A percentile compares a stretch with the other conserved stretches of the same genome.
These are phyloP conservation scores for Hofmannophila pseudospretella DNA, from an alignment of 2,888 invertebrate species.

Conservation along the genomic window DNA sequence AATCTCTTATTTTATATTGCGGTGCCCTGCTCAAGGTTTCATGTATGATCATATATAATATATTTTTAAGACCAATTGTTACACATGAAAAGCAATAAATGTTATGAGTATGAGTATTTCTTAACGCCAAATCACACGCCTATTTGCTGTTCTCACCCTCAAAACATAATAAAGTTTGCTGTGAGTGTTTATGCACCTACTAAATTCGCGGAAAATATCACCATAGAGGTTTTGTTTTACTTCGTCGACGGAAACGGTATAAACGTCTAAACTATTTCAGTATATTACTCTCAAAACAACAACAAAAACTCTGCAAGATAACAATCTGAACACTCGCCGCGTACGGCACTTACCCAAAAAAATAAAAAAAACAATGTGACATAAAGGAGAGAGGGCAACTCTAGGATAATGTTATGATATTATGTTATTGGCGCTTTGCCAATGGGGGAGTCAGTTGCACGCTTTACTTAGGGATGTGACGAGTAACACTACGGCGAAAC, in stretches of 20 bases:
- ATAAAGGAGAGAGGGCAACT: slow-evolving; percentile 28
- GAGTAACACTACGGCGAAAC: too few species aligned
- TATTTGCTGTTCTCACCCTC: too few species aligned
- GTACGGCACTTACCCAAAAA: slow-evolving; percentile 19
- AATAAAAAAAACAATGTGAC: slow-evolving; percentile 25
- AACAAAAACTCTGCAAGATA: slow-evolving; percentile 13
- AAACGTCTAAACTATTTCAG: slow-evolving; percentile 5
- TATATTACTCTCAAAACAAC: slow-evolving; percentile 10
- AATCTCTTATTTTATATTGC: too few species aligned
- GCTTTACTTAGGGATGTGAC: slow-evolving; percentile 6
- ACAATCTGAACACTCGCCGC: slow-evolving; percentile 26
- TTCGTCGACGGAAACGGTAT: slow-evolving; percentile 5
- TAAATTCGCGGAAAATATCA: slow-evolving; percentile 9
- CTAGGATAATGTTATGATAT: slow-evolving; percentile 42
- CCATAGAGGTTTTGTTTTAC: slow-evolving; percentile 6
- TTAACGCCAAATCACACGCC: too few species aligned
- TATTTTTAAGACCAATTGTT: too few species aligned
- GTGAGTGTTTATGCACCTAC: too few species aligned
- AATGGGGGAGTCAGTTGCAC: slow-evolving; percentile 35
- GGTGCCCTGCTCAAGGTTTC: too few species aligned
- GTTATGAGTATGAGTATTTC: too few species aligned
- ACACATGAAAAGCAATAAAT: too few species aligned
- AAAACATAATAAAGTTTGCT: too few species aligned
- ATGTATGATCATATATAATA: too few species aligned
- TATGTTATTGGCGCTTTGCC: slow-evolving; percentile 50